These are phyloP conservation scores for Drosophila phalerata DNA, from an alignment of 2,888 invertebrate species.

Conservation along the genomic window DNA sequence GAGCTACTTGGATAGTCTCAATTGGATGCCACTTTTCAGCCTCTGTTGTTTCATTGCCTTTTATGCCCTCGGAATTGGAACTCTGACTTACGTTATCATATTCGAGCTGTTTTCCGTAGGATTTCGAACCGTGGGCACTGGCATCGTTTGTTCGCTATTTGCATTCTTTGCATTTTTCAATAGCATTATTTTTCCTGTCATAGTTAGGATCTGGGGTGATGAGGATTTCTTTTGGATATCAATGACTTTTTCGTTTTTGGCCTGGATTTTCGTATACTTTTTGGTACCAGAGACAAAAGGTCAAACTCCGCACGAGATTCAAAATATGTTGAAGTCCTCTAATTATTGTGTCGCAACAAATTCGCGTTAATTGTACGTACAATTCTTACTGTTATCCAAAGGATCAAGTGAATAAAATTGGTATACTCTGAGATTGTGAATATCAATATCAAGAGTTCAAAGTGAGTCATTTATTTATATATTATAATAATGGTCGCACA, in stretches of 20 bases:
- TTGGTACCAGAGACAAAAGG: conserved; percentile 26
- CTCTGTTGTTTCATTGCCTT: conserved; percentile 90
- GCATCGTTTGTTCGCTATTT: conserved; percentile 91
- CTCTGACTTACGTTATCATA: conserved; percentile 90
- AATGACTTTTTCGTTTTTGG: not conserved
- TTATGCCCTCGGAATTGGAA: conserved; percentile 93
- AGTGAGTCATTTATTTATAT: conserved; percentile 16
- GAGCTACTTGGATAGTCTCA: conserved; percentile 84
- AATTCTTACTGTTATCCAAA: not conserved
- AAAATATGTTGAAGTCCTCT: not conserved
- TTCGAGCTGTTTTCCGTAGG: conserved; percentile 91
- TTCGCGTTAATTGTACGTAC: not conserved
- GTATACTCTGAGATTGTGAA: not conserved
- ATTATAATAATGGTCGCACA: conserved; percentile 14
- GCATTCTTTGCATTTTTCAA: conserved; percentile 92
- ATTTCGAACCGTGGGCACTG: conserved; percentile 90
- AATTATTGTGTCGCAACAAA: not conserved
- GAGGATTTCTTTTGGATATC: conserved; percentile 17
- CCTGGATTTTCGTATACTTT: conserved; percentile 13
- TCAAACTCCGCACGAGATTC: not conserved
- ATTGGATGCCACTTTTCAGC: conserved; percentile 90
- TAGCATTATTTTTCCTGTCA: conserved; percentile 88
- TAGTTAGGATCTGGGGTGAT: not conserved
- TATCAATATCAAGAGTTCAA: not conserved
- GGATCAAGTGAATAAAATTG: not conserved